These are phyloP conservation scores for Drosophila repleta DNA, from an alignment of 1,140 invertebrate species.

Conservation along the genomic window DNA sequence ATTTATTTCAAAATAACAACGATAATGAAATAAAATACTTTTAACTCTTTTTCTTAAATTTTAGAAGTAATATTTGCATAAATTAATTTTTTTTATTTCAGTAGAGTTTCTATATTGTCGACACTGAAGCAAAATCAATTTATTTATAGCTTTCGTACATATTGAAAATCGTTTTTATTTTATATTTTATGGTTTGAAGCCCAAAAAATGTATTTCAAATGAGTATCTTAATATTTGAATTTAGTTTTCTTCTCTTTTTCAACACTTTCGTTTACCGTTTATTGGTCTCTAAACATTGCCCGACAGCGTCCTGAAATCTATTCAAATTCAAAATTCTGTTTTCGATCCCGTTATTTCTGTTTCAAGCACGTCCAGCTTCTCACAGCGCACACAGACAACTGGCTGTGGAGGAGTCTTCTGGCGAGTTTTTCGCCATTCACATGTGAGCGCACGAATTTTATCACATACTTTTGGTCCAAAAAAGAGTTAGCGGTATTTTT, in stretches of 20 bases:
- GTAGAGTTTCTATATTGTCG: too few species aligned
- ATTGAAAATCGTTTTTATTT: background rate
- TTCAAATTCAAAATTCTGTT: conserved; percentile 3
- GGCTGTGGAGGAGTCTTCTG: conserved; percentile 10
- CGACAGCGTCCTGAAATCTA: background rate
- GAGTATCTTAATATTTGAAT: background rate
- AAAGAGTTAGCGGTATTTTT: conserved; percentile 48
- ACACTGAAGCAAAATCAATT: too few species aligned
- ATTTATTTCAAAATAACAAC: too few species aligned
- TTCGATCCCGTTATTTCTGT: conserved; percentile 5
- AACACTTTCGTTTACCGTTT: background rate
- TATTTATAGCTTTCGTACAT: too few species aligned
- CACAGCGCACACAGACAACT: conserved; percentile 40
- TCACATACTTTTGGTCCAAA: conserved; percentile 48
- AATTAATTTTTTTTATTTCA: too few species aligned
- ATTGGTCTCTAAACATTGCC: background rate
- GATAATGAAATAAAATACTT: too few species aligned
- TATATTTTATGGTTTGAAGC: background rate
- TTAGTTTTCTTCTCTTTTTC: background rate
- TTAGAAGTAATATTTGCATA: too few species aligned
- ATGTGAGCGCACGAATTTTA: conserved; percentile 33
- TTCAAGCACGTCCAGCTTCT: conserved; percentile 39
- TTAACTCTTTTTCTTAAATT: too few species aligned
- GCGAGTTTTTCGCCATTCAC: conserved; percentile 42
- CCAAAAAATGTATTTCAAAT: background rate